phyloP scores from a whole-genome alignment of 2,113 vertebrate genomes.

The Eulacestoma nigropectus region DNA sequence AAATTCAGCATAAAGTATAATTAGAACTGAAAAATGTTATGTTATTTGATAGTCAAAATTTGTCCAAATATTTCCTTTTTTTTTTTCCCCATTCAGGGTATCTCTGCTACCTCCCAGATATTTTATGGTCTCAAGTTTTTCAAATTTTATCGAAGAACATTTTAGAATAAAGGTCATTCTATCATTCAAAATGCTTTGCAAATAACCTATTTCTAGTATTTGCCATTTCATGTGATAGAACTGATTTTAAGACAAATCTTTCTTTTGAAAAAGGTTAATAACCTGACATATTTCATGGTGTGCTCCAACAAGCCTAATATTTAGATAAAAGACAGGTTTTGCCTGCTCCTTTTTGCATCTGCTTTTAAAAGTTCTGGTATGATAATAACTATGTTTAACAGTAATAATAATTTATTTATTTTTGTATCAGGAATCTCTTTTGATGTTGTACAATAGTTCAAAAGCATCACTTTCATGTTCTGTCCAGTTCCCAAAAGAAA shows the following conservation, averaged over 20 bases:
- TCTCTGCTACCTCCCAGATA: not conserved
- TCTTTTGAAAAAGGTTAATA: not conserved
- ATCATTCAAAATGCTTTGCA: not conserved
- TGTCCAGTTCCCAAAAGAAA: not conserved
- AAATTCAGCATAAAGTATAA: not conserved
- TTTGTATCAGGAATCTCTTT: not conserved
- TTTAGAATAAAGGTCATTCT: not conserved
- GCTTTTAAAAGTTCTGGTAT: not conserved
- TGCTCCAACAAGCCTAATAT: not conserved
- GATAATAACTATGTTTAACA: not conserved
- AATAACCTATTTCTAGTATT: not conserved
- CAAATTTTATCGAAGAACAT: not conserved
- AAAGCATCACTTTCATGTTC: not conserved
- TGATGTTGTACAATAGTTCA: not conserved
- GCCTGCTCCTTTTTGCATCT: fast-evolving
- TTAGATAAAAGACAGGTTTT: not conserved
- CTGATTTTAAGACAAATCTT: not conserved
- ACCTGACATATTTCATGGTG: not conserved
- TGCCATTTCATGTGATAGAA: not conserved
- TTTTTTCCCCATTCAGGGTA: not conserved
- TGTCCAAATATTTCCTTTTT: not conserved
- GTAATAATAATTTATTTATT: not conserved
- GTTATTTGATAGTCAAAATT: not conserved
- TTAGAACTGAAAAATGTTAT: not conserved
- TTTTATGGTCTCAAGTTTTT: not conserved